phyloP scores from a whole-genome alignment of 2,797 vertebrate species.

The Zalophus californianus region DNA sequence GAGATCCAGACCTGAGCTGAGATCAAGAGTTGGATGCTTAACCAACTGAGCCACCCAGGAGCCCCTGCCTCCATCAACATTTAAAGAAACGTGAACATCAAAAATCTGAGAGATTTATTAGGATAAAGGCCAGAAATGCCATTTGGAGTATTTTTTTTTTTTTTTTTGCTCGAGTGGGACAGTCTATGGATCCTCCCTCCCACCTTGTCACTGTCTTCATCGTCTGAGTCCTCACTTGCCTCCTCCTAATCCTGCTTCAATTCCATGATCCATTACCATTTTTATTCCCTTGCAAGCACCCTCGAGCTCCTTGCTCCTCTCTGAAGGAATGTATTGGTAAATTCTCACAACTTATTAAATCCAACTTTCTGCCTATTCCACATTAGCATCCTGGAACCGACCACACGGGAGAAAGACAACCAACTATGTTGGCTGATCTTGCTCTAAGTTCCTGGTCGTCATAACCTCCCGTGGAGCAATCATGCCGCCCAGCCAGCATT shows the following conservation, averaged over 20 bases:
- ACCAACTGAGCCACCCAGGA: too few species aligned
- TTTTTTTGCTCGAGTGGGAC: background rate
- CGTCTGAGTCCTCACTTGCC: background rate
- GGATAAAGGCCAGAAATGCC: background rate
- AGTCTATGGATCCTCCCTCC: background rate
- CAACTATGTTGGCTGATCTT: background rate
- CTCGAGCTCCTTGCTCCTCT: background rate
- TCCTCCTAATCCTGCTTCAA: background rate
- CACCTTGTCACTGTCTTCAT: background rate
- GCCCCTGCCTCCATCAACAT: too few species aligned
- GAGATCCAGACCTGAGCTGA: too few species aligned
- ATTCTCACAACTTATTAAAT: background rate
- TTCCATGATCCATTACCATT: background rate
- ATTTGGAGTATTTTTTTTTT: background rate
- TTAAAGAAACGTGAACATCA: constrained; percentile 32
- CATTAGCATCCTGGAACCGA: background rate
- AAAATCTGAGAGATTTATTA: background rate
- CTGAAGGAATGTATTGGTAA: background rate
- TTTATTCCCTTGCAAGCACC: background rate
- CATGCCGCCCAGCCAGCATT: too few species aligned
- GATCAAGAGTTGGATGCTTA: too few species aligned
- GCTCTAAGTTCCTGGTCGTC: background rate
- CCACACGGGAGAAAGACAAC: background rate
- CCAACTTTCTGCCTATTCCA: background rate
- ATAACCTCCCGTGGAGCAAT: background rate